Conservation (phyloP, 2,888 invertebrate species). For the Microplitis manilae region DNA sequence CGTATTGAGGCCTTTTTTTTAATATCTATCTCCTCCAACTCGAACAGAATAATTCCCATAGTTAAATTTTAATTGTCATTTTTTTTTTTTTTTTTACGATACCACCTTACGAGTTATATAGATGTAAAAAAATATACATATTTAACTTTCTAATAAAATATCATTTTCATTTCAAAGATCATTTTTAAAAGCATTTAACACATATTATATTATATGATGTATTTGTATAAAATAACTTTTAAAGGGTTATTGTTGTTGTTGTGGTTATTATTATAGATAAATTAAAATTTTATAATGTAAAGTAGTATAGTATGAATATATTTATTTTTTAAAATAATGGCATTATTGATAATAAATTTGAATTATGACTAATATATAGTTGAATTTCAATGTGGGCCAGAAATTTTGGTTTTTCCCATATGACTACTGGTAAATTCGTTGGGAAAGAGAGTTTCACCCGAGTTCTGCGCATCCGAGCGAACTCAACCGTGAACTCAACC, state of each 20-base stretch:
- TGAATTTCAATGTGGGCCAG: neutral
- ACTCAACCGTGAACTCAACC: slow-evolving; percentile 9
- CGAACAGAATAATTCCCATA: slow-evolving; percentile 14
- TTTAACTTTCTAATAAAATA: no score
- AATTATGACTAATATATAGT: neutral
- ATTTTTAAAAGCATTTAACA: no score
- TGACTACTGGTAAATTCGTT: slow-evolving; percentile 10
- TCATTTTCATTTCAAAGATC: no score
- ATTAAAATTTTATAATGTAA: no score
- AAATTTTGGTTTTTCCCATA: slow-evolving; percentile 19
- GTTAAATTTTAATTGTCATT: slow-evolving; percentile 5
- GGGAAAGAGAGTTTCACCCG: slow-evolving; percentile 5
- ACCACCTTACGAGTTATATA: neutral
- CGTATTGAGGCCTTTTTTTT: slow-evolving; percentile 13
- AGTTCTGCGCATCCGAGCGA: neutral
- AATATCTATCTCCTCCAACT: neutral
- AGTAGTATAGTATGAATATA: no score
- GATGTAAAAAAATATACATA: neutral
- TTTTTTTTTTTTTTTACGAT: neutral
- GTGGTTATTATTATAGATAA: no score
- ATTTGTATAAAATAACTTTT: no score
- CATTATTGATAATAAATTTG: no score
- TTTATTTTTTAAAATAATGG: no score
- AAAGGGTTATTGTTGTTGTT: no score
- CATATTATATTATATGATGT: no score